Percentiles rank a stretch among this genome's conserved stretches.
Conservation (phyloP, 2,888 invertebrate genomes). For the Stenodema calcarata region DNA sequence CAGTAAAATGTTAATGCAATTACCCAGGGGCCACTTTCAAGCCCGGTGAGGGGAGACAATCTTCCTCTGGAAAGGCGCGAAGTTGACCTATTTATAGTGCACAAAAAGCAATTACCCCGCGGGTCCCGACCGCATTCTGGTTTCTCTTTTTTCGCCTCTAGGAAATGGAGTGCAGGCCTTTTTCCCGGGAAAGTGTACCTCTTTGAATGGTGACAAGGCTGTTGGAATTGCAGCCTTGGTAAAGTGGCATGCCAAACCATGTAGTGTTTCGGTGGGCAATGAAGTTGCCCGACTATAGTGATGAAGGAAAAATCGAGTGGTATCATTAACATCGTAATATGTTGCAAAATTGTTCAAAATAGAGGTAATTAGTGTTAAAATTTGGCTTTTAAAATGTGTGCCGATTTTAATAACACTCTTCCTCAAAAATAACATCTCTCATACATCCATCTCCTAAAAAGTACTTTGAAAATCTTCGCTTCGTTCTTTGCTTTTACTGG, state of each 20-base stretch:
- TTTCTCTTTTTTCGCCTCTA: neutral
- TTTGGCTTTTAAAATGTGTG: no score
- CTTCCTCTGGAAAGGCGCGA: constrained; percentile 2
- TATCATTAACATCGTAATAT: no score
- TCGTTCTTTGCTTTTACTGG: no score
- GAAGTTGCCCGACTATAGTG: no score
- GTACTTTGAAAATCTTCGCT: no score
- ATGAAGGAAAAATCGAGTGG: no score
- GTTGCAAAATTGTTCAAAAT: no score
- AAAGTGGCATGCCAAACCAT: neutral
- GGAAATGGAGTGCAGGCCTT: neutral
- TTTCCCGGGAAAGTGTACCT: neutral
- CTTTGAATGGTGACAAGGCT: neutral
- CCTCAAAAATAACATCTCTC: no score
- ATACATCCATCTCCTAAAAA: no score
- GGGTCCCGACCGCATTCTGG: neutral
- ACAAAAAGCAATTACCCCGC: constrained; percentile 10
- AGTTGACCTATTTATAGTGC: constrained; percentile 16
- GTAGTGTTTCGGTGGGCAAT: neutral
- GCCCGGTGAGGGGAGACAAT: neutral
- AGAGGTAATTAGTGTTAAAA: no score
- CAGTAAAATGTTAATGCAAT: constrained; percentile 21
- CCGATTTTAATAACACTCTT: no score
- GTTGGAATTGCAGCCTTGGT: neutral
- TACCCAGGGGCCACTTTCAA: neutral